Percentiles rank a stretch among this genome's conserved stretches.
These are phyloP conservation scores for Lampropteryx suffumata DNA, from an alignment of 2,888 invertebrate species.

Conservation along the genomic window DNA sequence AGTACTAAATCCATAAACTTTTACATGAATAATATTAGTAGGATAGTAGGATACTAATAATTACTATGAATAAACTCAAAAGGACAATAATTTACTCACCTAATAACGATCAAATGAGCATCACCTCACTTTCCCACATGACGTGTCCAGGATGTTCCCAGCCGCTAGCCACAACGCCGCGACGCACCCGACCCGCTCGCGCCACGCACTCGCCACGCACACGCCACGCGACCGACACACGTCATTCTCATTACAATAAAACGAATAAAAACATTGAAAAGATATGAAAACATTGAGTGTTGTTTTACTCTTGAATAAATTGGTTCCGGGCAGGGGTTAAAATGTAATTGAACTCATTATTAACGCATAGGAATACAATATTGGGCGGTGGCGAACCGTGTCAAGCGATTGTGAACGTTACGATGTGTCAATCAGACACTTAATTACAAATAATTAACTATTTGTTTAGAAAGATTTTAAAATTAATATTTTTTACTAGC, in stretches of 20 bases:
- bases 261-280: conserved; percentile 67
- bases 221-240: conserved; percentile 48
- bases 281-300: conserved; percentile 72
- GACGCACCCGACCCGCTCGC: conserved; percentile 47
- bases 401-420: not conserved
- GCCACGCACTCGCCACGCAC: conserved; percentile 47
- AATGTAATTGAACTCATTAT: conserved; percentile 79
- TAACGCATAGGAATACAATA: conserved; percentile 45
- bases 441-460: too few species aligned
- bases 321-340: conserved; percentile 73
- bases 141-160: conserved; percentile 75
- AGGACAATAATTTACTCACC: too few species aligned
- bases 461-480: too few species aligned
- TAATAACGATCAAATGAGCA: conserved; percentile 29
- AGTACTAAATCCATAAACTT: too few species aligned
- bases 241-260: conserved; percentile 70
- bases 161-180: too few species aligned
- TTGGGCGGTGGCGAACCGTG: conserved; percentile 9
- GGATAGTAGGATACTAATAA: too few species aligned
- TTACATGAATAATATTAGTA: too few species aligned
- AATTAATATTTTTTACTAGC: too few species aligned
- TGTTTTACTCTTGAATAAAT: conserved; percentile 69
- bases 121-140: conserved; percentile 65
- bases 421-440: conserved; percentile 1
- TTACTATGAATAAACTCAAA: too few species aligned